Evolutionary conservation across 2,797 vertebrate species (phyloP).

Genomic region (Eospalax fontanierii): DNA sequence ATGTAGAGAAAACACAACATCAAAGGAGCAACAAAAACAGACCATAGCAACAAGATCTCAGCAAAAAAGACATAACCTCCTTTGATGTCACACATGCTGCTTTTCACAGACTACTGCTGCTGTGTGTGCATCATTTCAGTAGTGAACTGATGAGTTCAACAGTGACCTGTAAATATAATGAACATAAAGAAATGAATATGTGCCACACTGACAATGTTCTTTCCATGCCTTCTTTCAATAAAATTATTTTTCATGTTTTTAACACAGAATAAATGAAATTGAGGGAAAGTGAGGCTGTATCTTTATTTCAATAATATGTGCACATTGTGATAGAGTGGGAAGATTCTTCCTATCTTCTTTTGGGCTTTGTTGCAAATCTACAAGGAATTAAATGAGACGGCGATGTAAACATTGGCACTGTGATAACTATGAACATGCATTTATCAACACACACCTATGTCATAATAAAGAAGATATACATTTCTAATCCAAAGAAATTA

Average conservation of each 20-base stretch:
- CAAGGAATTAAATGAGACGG: conserved; percentile 58
- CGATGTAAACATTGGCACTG: conserved; percentile 29
- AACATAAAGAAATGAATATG: neutral
- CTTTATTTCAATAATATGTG: conserved; percentile 59
- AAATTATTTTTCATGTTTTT: neutral
- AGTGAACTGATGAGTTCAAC: neutral
- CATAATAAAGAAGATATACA: conserved; percentile 50
- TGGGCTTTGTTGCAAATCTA: conserved; percentile 32
- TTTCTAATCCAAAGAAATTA: conserved; percentile 66
- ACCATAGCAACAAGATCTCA: neutral
- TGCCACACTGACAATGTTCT: too few relatives aligned
- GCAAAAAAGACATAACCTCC: neutral
- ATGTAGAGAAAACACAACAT: neutral
- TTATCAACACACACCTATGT: conserved; percentile 57
- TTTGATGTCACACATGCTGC: neutral
- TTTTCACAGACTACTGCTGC: neutral
- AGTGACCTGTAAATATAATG: neutral
- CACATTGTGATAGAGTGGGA: conserved; percentile 22
- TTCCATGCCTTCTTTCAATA: too few relatives aligned
- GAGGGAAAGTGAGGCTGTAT: conserved; percentile 29
- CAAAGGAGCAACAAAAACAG: neutral
- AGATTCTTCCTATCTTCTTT: neutral
- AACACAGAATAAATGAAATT: conserved; percentile 39
- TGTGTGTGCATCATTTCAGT: conserved; percentile 8
- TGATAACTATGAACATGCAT: conserved; percentile 62